Conservation (phyloP, 1,140 invertebrate species). For the Apocrypta bakeri region DNA sequence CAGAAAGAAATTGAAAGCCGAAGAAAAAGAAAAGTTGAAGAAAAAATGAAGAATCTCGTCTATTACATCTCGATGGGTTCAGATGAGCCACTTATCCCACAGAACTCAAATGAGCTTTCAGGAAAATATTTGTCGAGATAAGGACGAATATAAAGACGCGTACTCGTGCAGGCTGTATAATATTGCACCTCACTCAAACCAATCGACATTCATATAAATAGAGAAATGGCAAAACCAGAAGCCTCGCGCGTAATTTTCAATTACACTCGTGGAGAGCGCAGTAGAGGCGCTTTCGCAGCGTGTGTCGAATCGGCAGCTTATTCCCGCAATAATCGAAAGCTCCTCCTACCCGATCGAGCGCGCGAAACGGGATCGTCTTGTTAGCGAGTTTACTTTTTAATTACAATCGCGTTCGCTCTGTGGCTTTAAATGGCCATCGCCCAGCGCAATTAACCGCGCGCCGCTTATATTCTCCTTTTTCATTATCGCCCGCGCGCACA, state of each 20-base stretch:
- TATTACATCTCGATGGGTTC: no score
- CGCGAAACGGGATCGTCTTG: constrained; percentile 32
- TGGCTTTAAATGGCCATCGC: constrained; percentile 27
- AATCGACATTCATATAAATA: no score
- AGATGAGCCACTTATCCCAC: no score
- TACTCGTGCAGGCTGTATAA: neutral
- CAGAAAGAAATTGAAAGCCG: no score
- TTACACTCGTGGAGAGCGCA: neutral
- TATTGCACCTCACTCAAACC: no score
- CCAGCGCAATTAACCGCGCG: constrained; percentile 28
- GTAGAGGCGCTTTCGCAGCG: neutral
- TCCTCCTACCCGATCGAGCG: neutral
- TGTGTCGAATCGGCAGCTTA: constrained; percentile 3
- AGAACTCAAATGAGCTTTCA: neutral
- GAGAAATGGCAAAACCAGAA: neutral
- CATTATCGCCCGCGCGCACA: constrained; percentile 6
- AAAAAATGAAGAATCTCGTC: no score
- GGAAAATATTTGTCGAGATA: neutral
- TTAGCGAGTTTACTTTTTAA: constrained; percentile 50
- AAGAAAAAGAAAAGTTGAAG: no score
- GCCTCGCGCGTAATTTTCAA: constrained; percentile 18
- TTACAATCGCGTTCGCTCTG: constrained; percentile 23
- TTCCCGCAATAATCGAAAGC: constrained; percentile 41
- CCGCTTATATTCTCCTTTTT: constrained; percentile 31
- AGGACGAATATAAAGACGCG: no score